Evolutionary conservation across 2,113 vertebrate genomes (phyloP), one percentile per base, ranked within the genome.

Genomic region (Guaruba guarouba): DNA sequence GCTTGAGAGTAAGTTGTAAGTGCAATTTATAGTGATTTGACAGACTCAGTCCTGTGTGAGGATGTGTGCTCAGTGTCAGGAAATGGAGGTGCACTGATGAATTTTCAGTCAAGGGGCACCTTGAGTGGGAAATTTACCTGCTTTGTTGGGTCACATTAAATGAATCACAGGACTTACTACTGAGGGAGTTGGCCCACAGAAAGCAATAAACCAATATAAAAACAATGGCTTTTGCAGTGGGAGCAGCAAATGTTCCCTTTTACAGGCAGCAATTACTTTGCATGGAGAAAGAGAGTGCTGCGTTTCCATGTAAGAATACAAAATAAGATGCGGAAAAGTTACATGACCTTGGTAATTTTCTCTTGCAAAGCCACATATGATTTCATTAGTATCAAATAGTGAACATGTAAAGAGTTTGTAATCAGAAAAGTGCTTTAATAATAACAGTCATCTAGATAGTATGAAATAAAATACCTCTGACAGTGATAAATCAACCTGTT

Each of bases 381-480:
- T 88, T 88, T 76, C 57, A 33, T 80, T 84, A 66, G 46, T 76
- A 76, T 83, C 66, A 67, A 69, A 85, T 84, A 93, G 14, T 82
- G 69, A 93, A 84, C 22, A 66, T 55, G 15, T 80, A 95, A 92
- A 92, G 67, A 90, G 57, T 48, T 92, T 1, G 2, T 86, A 80
- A 93, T 93, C 64, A 84, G 64, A 88, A 77, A 91, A 77, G 16
- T 74, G 31, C 24, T 85, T 82, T 84, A 94, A 63, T 86, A 94
- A 63, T 86, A 78, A 64, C 35, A 90, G 43, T 84, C 6, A 74
- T 79, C 96, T 67, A 82, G 55, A 80, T 13, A 51, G 71, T 71
- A 87, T 48, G 51, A 94, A 82, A 84, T 63, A 89, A 88, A 92
- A 87, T 62, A 69, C 37, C 20, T 43, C 27, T 82, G 66, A 52